Conservation (phyloP, 37 sponge, comb jelly and placozoan species). For the Hexactinellida sp. region DNA sequence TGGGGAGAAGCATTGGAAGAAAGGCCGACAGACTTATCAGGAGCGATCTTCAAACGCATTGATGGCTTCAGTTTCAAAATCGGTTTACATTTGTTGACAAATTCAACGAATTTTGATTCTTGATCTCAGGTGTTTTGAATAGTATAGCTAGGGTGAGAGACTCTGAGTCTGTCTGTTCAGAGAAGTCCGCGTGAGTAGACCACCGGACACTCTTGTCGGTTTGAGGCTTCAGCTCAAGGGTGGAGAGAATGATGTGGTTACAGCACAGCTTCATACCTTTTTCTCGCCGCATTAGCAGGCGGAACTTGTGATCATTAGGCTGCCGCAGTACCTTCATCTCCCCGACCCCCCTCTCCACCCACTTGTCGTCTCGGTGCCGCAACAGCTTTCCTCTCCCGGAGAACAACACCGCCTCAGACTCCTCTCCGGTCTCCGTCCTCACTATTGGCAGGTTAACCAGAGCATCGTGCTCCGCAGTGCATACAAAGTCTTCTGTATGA, state of each 20-base stretch:
- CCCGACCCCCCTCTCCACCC: slow-evolving; percentile 49
- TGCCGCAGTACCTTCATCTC: slow-evolving; percentile 59
- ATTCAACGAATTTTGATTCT: slow-evolving; percentile 47
- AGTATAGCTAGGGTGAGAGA: slow-evolving; percentile 26
- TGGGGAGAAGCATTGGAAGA: too few relatives aligned
- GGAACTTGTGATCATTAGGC: slow-evolving; percentile 25
- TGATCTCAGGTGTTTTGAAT: slow-evolving; percentile 67
- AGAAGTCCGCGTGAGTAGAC: slow-evolving; percentile 63
- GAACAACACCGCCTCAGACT: slow-evolving; percentile 37
- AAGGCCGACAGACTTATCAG: too few relatives aligned
- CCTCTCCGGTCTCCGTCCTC: slow-evolving; percentile 34
- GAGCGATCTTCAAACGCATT: too few relatives aligned
- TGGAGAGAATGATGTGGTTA: slow-evolving; percentile 68
- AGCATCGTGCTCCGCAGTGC: not conserved
- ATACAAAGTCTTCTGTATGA: not conserved
- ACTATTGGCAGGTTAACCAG: not conserved
- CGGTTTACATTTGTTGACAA: slow-evolving; percentile 28
- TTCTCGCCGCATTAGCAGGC: slow-evolving; percentile 84
- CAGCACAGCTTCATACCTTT: slow-evolving; percentile 85
- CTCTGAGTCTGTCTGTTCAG: slow-evolving; percentile 39
- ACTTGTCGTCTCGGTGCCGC: slow-evolving; percentile 33
- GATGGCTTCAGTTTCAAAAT: too few relatives aligned
- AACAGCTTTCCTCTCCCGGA: slow-evolving; percentile 31
- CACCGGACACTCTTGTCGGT: slow-evolving; percentile 59
- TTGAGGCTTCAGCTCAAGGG: slow-evolving; percentile 41